A percentile compares a stretch with the other conserved stretches of the same genome.
These are phyloP conservation scores for Aurelia sp. DNA, from an alignment of 30 jellyfish, hydroid and myxozoan genomes.

Conservation along the genomic window DNA sequence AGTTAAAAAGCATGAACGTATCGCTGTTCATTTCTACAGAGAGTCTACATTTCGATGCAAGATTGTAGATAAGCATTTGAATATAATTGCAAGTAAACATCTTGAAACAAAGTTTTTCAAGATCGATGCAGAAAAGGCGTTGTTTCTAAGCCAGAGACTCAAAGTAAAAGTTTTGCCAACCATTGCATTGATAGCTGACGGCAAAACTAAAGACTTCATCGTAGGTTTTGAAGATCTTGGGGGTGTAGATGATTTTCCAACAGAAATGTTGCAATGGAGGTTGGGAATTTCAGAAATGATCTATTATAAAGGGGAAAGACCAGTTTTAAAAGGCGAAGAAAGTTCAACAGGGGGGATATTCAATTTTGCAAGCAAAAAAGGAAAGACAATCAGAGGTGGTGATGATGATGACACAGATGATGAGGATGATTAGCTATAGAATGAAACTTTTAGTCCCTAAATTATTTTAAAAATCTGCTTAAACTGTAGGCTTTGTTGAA, in stretches of 20 bases:
- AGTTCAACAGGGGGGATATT: constrained; percentile 55
- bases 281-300: constrained; percentile 90
- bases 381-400: constrained; percentile 78
- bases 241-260: constrained; percentile 98
- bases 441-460: no score
- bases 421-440: constrained; percentile 58
- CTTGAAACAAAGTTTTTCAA: constrained; percentile 85
- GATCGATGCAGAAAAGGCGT: constrained; percentile 94
- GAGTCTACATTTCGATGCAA: constrained; percentile 97
- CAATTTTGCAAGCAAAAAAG: constrained; percentile 81
- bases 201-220: constrained; percentile 92
- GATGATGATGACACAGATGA: constrained; percentile 80
- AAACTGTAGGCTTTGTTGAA: not conserved
- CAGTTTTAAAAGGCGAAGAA: constrained; percentile 65
- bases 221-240: constrained; percentile 99
- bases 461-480: not conserved
- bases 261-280: constrained; percentile 99
- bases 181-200: constrained; percentile 84
- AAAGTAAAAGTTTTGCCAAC: constrained; percentile 93
- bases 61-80: constrained; percentile 92
- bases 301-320: constrained; percentile 92
- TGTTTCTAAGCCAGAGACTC: constrained; percentile 93
- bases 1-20: constrained; percentile 89
- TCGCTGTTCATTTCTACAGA: constrained; percentile 93
- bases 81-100: constrained; percentile 83